Base-by-base conservation (phyloP, 1,140 invertebrate species). In the Chymomyza costata region DNA sequence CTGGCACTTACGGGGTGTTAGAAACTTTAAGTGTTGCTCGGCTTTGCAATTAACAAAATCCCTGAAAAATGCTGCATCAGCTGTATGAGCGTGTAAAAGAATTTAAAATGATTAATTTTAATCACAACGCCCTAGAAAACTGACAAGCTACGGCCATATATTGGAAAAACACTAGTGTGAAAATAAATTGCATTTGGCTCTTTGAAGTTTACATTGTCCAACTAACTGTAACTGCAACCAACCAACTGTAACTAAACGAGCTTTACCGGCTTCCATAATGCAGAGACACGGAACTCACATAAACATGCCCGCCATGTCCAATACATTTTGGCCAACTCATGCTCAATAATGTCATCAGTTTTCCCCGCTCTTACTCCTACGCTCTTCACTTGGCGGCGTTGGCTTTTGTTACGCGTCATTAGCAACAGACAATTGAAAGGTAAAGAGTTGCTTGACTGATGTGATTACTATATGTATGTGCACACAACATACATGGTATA, bases 401-500 rank as follows among this genome's bases (percentile, higher is more conserved):
- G 35, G 34, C 44, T 41, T 60, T 60, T 47, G 66, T 63, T 60
- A 62, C 73, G 66, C 62, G 54, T 78, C 70, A 76, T 76, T 78
- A 69, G 60, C 56, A 46, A 41, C 39, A 37, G 43, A 25, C 34
- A 56, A 53, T 48, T 43, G 38, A 19, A 15, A 39, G 49, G 14
- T 25, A 57, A 44, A 59, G 28, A 47, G 46, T 39, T 18, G 47
- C n/a, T 37, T 34, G 32, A 49, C 28, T 51, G 51, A 65, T 74
- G 49, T 45, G 46, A 54, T 66, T 60, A 71, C 78, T 71, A 55
- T 34, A 50, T 68, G 54, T 55, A 64, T 59, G 59, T n/a, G n/a
- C n/a, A n/a, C n/a, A n/a, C n/a, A n/a, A n/a, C n/a, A n/a, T n/a
- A 54, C 50, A 51, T 32, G 50, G 61, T 68, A 65, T 76, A 60